Conservation (phyloP, 1,140 invertebrate species). For the Cydia strobilella region DNA sequence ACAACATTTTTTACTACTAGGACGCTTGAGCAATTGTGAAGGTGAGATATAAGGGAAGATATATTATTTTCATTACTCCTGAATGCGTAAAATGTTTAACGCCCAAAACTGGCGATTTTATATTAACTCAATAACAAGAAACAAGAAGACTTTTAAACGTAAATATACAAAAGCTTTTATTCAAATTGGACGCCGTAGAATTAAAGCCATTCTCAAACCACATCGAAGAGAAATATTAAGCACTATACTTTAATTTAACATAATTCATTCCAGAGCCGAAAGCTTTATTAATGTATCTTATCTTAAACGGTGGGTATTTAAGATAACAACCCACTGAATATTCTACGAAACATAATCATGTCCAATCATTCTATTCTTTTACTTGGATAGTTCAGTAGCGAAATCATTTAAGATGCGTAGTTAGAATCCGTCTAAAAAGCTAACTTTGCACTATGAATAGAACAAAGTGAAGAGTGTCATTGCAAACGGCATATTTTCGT, state of each 20-base stretch:
- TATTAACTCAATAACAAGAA: not conserved
- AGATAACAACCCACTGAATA: not conserved
- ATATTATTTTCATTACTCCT: no score
- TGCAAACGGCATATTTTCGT: no score
- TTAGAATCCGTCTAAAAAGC: no score
- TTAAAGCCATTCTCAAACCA: not conserved
- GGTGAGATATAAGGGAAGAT: no score
- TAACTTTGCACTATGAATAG: no score
- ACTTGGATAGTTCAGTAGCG: no score
- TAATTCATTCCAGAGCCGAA: not conserved
- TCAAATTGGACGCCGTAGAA: not conserved
- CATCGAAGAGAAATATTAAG: not conserved
- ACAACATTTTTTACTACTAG: not conserved
- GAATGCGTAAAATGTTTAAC: not conserved
- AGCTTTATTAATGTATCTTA: conserved; percentile 1
- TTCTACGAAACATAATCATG: not conserved
- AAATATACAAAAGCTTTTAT: conserved; percentile 23
- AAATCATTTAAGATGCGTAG: no score
- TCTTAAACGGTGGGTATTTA: no score
- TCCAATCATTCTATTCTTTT: no score
- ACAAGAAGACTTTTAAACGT: not conserved
- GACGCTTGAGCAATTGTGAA: no score
- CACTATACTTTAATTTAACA: not conserved
- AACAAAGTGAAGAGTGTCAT: no score
- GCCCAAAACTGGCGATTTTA: conserved; percentile 11